Evolutionary conservation across 1,140 invertebrate species (phyloP), one percentile per base, ranked within the genome.

Genomic region (Anastrepha obliqua): DNA sequence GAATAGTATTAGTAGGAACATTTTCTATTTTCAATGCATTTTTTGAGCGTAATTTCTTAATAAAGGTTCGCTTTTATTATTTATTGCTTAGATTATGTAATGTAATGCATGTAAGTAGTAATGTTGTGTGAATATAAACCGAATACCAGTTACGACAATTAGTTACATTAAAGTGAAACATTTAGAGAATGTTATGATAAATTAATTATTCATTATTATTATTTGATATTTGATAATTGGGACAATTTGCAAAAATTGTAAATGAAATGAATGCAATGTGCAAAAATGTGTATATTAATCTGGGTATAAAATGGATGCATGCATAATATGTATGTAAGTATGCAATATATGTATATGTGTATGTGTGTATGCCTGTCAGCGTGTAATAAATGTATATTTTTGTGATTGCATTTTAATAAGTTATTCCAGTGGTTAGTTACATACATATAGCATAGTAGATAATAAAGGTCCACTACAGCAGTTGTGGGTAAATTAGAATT

Each of bases 31-130:
- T 2, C 6, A 55, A 55, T 13, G 51, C 29, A 29, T 29, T 29
- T 29, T 29, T 47, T 78, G 44, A 39, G 13, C 17, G 29, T 55
- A 55, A 1, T 55, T 55, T 55, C 2, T 55, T 55, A 8, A 55
- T 8, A 55, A 55, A 55, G 51, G 67, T 29, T 74, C 44, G 0
- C 13, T 74, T 17, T 78, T 78, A 17, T 44, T 78, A 17, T 20
- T 85, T 51, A 60, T 86, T 86, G 20, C 47, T 17, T 39, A n/a
- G 86, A 65, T 29, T 55, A 55, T 9, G 2, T 86, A 15, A 64
- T 51, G 44, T 86, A 65, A 29, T 87, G 78, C 17, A 51, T 85
- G 86, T 87, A 87, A 62, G 70, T 78, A 78, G 8, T 55, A 20
- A 81, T 81, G 74, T 81, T 39, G 13, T 67, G 64, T 39, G 64